Evolutionary conservation across 2,888 invertebrate genomes (phyloP).

Genomic region (Crioceris asparagi): DNA sequence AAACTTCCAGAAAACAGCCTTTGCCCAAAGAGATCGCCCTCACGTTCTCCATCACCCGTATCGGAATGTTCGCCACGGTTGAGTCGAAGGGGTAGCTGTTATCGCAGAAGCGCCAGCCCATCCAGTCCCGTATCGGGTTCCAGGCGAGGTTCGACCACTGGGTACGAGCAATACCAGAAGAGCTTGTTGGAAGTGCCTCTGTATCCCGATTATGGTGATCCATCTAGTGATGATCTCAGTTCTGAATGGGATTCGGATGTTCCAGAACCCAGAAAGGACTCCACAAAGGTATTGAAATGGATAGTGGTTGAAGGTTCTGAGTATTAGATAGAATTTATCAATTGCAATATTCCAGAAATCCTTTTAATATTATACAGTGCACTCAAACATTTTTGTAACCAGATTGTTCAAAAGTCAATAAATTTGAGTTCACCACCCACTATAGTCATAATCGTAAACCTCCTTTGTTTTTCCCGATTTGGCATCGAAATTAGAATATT

Average conservation of each 20-base stretch:
- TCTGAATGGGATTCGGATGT: slow-evolving; percentile 88
- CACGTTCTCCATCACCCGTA: slow-evolving; percentile 28
- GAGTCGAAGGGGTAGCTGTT: slow-evolving; percentile 26
- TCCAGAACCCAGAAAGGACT: too few relatives aligned
- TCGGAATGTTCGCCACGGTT: slow-evolving; percentile 23
- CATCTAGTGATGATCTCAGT: slow-evolving; percentile 83
- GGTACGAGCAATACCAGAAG: slow-evolving; percentile 69
- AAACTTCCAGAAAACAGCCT: slow-evolving; percentile 21
- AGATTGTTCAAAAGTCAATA: too few relatives aligned
- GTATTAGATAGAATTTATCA: too few relatives aligned
- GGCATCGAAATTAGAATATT: too few relatives aligned
- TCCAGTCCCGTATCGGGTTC: slow-evolving; percentile 24
- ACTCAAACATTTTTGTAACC: too few relatives aligned
- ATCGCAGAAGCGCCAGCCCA: slow-evolving; percentile 27
- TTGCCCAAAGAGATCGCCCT: slow-evolving; percentile 23
- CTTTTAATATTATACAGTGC: too few relatives aligned
- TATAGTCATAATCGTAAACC: too few relatives aligned
- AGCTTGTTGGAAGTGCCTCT: slow-evolving; percentile 66
- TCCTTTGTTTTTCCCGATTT: too few relatives aligned
- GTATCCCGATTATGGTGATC: slow-evolving; percentile 73
- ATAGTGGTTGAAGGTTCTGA: too few relatives aligned
- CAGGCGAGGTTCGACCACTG: slow-evolving; percentile 34
- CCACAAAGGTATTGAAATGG: too few relatives aligned
- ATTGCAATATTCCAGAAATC: too few relatives aligned
- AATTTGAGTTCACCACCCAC: too few relatives aligned